Percentiles rank a stretch among this genome's conserved stretches.
Evolutionary conservation across 2,888 invertebrate genomes (phyloP).

Genomic region (Malachius bipustulatus): DNA sequence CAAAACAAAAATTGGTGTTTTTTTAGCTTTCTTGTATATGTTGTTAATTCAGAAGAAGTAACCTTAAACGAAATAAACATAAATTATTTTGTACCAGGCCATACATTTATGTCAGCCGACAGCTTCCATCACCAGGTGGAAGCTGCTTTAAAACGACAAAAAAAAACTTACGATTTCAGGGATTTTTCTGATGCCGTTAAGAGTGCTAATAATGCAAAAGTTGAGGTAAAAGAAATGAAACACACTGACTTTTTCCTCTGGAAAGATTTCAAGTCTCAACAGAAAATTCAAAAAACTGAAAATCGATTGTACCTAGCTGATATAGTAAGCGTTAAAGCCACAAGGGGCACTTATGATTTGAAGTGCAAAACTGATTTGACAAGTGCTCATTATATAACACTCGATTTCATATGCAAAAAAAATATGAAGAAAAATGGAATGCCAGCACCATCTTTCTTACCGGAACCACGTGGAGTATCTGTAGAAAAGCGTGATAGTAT

Average conservation of each 20-base stretch:
- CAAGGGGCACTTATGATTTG: too few relatives aligned
- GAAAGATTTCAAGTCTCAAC: slow-evolving; percentile 4
- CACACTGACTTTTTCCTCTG: slow-evolving; percentile 3
- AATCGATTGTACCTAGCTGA: too few relatives aligned
- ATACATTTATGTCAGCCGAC: slow-evolving; percentile 19
- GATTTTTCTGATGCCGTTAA: slow-evolving; percentile 5
- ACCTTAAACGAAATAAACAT: slow-evolving; percentile 13
- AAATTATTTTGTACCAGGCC: slow-evolving; percentile 19
- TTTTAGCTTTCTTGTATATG: slow-evolving; percentile 16
- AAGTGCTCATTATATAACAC: too few relatives aligned
- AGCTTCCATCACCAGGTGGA: slow-evolving; percentile 17
- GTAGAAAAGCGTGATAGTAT: too few relatives aligned
- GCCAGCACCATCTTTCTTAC: too few relatives aligned
- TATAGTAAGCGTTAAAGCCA: too few relatives aligned
- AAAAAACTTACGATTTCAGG: not conserved
- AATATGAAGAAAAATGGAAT: too few relatives aligned
- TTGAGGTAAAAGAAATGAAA: slow-evolving; percentile 1
- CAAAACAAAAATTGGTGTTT: slow-evolving; percentile 19
- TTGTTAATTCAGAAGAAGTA: slow-evolving; percentile 15
- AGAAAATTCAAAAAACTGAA: too few relatives aligned
- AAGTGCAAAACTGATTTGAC: too few relatives aligned
- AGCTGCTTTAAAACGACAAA: slow-evolving; percentile 10
- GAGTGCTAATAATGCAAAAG: slow-evolving; percentile 4
- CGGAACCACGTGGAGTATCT: too few relatives aligned
- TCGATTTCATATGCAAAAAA: too few relatives aligned